Evolutionary conservation across 2,797 vertebrate genomes (phyloP), one percentile per base, ranked within the genome.

Genomic region (Ctenochaetus hawaiiensis): DNA sequence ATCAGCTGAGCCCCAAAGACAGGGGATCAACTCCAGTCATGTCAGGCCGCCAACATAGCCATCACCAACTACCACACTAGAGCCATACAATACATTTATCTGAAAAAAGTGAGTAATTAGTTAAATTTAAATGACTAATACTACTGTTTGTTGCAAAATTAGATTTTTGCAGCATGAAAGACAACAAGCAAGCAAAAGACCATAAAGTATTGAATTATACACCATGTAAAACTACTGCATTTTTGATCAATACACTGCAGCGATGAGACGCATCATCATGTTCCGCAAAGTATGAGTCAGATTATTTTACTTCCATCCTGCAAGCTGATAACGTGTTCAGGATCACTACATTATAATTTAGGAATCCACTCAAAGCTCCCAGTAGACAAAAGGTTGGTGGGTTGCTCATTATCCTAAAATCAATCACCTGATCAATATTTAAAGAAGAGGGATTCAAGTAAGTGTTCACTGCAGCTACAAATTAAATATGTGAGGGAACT

Each of bases 1-100:
- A 72, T 94, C 93, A 93, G 47, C 68, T 34, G 73, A 65, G 56
- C 59, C 73, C 76, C 22, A 39, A 34, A 75, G 67, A 75, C 62
- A 68, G 1, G 18, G 44, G 76, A 74, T 80, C 56, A 86, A 12
- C 76, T 84, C 54, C 48, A 82, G 80, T 72, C 65, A 82, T 78
- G 45, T 64, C 43, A 57, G 59, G 37, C n/a, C 43, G 66, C 74
- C 56, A 41, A 80, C 58, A 62, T 53, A 76, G 47, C 45, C 23
- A 48, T 44, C 30, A 67, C 49, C 67, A 76, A 78, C 54, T 30
- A 74, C 59, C 39, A 71, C 75, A 74, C 43, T 54, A 34, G n/a
- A 49, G 2, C 39, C 20, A 22, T 3, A 10, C 45, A 57, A 18
- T 8, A 45, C 18, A 62, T 62, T 26, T 48, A 44, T 53, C 26